phyloP scores from a whole-genome alignment of 2,113 vertebrate genomes.

The Pao palembangensis region DNA sequence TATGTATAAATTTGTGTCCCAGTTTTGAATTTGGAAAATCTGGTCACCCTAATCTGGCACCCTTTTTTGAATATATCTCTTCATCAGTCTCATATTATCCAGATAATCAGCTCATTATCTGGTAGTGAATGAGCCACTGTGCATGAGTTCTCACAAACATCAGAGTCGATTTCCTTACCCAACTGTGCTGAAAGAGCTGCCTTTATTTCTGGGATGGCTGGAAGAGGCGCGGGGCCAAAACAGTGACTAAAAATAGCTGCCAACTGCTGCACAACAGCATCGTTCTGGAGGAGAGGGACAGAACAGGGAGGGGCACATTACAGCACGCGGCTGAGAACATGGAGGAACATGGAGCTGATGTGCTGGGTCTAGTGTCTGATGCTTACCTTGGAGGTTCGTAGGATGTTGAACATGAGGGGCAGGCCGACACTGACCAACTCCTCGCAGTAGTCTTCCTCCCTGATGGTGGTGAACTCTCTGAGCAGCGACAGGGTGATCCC shows the following conservation, averaged over 20 bases:
- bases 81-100: not conserved
- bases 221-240: constrained; percentile 87
- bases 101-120: not conserved
- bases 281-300: constrained; percentile 76
- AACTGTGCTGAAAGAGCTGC: constrained; percentile 87
- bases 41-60: too few relatives aligned
- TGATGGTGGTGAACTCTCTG: constrained; percentile 87
- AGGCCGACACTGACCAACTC: constrained; percentile 85
- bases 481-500: constrained; percentile 85
- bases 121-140: not conserved
- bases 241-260: constrained; percentile 89
- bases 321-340: not conserved
- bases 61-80: not conserved
- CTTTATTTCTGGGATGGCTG: constrained; percentile 82
- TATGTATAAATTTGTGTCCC: too few relatives aligned
- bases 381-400: constrained; percentile 87
- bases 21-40: too few relatives aligned
- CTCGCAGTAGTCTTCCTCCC: constrained; percentile 90
- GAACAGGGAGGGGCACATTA: not conserved
- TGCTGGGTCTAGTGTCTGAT: not conserved
- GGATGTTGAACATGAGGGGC: constrained; percentile 89
- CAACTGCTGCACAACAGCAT: constrained; percentile 86
- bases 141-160: not conserved
- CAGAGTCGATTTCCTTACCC: constrained; percentile 69
- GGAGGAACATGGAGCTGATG: not conserved